Base-by-base conservation (phyloP, 2,113 vertebrate genomes). In the Echinops telfairi region DNA sequence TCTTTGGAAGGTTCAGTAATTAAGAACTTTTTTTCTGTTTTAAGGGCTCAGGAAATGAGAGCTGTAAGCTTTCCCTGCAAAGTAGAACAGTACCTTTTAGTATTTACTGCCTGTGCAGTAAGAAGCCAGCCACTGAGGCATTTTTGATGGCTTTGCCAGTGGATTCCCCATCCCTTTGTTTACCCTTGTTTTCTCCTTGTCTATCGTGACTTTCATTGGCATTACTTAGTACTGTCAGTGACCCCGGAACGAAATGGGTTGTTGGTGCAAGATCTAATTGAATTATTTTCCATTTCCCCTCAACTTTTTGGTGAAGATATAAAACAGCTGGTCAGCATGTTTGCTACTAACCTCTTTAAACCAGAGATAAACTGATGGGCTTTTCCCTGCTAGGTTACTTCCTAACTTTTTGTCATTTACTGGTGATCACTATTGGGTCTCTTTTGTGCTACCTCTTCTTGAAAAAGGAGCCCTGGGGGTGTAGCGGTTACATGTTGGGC, bases 261-360 rank as follows among this genome's bases (percentile, higher is more conserved):
- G 14, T 27, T 66, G 19, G 47, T 5, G 16, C 40, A 14, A n/a
- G 11, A 68, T 29, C n/a, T 38, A 43, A 75, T 20, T 36, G 33
- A 75, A 23, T 6, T 43, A 38, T n/a, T 73, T 88, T 58, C 40
- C 29, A 3, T 81, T 91, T 93, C 79, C 79, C 58, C 79, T 81
- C 91, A 89, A 70, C 25, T 53, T 84, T 80, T 79, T 36, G 82
- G 60, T 22, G 31, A 91, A 93, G 73, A 83, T 62, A 43, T n/a
- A 43, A 83, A 89, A 88, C 38, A 43, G 22, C 29, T n/a, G 14
- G 14, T 36, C 38, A 14, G 27, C 22, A 27, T 96, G 12, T 83
- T 91, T 83, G 68, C 57, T 94, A 19, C 29, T 78, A 38, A 33
- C 15, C 29, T 75, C 89, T 36, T 76, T 53, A 76, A 92, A 86